Conservation (phyloP, 2,113 vertebrate genomes). For the Bubalus kerabau region DNA sequence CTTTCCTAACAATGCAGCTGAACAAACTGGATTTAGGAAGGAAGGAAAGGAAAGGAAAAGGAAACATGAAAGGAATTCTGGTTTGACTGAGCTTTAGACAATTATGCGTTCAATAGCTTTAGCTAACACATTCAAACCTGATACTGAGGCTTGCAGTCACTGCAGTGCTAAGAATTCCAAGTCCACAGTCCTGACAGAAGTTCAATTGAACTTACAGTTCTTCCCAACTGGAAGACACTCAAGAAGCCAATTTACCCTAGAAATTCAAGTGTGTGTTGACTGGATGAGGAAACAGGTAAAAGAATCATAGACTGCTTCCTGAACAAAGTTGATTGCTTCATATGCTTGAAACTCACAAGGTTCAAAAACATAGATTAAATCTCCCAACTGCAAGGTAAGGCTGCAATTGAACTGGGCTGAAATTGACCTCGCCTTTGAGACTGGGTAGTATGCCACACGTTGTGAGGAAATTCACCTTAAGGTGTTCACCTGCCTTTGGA, state of each 20-base stretch:
- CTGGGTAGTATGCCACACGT: not conserved
- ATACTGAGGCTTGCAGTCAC: not conserved
- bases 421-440: not conserved
- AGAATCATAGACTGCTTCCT: not conserved
- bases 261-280: not conserved
- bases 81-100: not conserved
- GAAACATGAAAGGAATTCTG: constrained; percentile 11
- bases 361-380: not conserved
- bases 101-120: not conserved
- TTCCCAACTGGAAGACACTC: not conserved
- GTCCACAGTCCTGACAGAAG: not conserved
- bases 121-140: not conserved
- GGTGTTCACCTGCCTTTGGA: not conserved
- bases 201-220: not conserved
- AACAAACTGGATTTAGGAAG: not conserved
- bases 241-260: not conserved
- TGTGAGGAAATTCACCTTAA: constrained; percentile 10
- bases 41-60: not conserved
- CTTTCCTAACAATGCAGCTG: not conserved
- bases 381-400: not conserved
- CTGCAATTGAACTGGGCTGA: not conserved
- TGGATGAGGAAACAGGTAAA: not conserved
- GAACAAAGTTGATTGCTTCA: not conserved
- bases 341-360: not conserved
- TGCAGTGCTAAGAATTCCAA: constrained; percentile 10